Conservation (phyloP, 1,140 invertebrate genomes). For the Nilaparvata lugens region DNA sequence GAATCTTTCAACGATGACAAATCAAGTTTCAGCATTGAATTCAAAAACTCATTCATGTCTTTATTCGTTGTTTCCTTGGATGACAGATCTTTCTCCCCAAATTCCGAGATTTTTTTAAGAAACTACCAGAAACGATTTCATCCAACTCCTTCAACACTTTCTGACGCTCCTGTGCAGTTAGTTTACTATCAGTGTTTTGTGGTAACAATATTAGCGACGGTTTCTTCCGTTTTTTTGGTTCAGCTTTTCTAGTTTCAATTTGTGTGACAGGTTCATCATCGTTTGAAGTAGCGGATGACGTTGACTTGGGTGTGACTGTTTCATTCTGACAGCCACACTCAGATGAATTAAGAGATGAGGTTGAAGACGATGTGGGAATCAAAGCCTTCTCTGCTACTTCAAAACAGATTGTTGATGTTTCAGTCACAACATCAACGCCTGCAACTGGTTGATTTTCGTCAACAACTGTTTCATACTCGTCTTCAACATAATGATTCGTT, state of each 20-base stretch:
- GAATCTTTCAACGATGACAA: conserved; percentile 14
- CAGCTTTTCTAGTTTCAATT: too few relatives aligned
- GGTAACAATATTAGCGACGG: too few relatives aligned
- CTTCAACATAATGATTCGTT: background rate
- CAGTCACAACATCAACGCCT: conserved; percentile 7
- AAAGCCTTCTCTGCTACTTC: conserved; percentile 14
- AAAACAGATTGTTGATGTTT: conserved; percentile 12
- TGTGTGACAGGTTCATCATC: conserved; percentile 3
- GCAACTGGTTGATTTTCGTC: conserved; percentile 1
- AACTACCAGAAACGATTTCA: conserved; percentile 31
- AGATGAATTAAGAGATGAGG: conserved; percentile 6
- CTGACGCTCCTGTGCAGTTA: conserved; percentile 40
- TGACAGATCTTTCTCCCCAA: conserved; percentile 4
- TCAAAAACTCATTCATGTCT: conserved; percentile 16
- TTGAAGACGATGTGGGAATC: conserved; percentile 13
- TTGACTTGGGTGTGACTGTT: conserved; percentile 14
- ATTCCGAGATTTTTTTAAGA: conserved; percentile 16
- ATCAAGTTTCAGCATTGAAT: conserved; percentile 17
- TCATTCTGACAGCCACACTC: conserved; percentile 21
- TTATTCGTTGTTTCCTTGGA: background rate
- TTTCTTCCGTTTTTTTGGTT: too few relatives aligned
- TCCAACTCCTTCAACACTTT: conserved; percentile 43
- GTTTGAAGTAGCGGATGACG: background rate
- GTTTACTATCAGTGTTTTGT: conserved; percentile 14
- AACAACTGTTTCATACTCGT: conserved; percentile 4